Percentiles rank a stretch among this genome's conserved stretches.
phyloP scores from a whole-genome alignment of 2,797 vertebrate genomes.

The Aselliscus stoliczkanus region DNA sequence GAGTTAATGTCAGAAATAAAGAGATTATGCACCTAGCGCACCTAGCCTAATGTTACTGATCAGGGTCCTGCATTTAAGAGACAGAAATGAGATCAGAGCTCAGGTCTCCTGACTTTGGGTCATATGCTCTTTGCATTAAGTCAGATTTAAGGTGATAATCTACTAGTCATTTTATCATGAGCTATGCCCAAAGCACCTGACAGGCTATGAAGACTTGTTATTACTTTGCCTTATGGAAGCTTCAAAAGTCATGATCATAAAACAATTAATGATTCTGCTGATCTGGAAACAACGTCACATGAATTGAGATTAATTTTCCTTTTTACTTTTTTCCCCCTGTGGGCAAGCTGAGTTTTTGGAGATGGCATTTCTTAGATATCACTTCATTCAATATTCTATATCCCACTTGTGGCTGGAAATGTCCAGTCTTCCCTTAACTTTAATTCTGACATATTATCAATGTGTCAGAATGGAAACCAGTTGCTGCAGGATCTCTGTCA shows the following conservation, averaged over 20 bases:
- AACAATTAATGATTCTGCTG: slow-evolving; percentile 69
- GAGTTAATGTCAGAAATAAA: not conserved
- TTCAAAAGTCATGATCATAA: slow-evolving; percentile 63
- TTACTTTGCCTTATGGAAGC: slow-evolving; percentile 47
- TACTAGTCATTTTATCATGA: not conserved
- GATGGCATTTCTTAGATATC: slow-evolving; percentile 13
- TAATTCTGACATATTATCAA: not conserved
- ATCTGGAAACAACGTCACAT: slow-evolving; percentile 48
- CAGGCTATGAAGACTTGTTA: slow-evolving; percentile 38
- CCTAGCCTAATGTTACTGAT: not conserved
- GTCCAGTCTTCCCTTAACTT: not conserved
- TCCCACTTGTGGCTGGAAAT: not conserved
- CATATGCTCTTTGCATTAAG: not conserved
- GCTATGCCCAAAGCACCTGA: not conserved
- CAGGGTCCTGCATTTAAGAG: not conserved
- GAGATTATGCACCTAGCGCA: not conserved
- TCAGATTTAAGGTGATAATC: not conserved
- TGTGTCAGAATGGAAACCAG: not conserved
- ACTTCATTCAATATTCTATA: not conserved
- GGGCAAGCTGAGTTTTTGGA: slow-evolving; percentile 17
- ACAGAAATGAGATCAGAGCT: not conserved
- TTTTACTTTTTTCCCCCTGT: not conserved
- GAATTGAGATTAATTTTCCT: slow-evolving; percentile 51
- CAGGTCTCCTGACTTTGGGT: not conserved
- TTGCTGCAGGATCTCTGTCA: not conserved